phyloP scores from a whole-genome alignment of 2,113 vertebrate species.

The Falcunculus frontatus region DNA sequence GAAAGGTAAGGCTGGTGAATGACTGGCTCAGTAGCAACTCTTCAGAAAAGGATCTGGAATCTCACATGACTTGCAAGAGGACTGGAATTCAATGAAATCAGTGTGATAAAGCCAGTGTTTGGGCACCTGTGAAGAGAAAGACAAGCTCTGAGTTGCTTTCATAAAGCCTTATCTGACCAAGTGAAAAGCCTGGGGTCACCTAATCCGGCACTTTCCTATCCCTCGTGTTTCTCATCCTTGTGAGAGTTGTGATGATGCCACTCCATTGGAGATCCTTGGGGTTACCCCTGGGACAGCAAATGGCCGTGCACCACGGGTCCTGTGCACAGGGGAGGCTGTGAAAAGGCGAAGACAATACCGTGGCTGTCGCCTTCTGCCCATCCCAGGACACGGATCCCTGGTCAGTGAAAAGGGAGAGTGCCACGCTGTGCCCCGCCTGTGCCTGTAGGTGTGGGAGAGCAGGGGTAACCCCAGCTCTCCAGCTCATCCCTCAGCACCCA shows the following conservation, averaged over 20 bases:
- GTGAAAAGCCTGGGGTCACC: not conserved
- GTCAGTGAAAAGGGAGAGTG: not conserved
- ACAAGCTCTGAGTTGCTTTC: not conserved
- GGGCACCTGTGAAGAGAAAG: not conserved
- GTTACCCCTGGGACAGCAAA: too few relatives aligned
- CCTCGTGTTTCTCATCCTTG: not conserved
- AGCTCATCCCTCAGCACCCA: fast-evolving
- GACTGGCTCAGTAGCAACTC: not conserved
- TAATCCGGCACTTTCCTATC: fast-evolving
- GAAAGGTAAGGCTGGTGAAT: not conserved
- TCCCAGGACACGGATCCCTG: fast-evolving
- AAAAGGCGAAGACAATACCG: fast-evolving
- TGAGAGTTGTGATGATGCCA: fast-evolving
- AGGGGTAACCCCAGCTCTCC: not conserved
- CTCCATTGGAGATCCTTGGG: fast-evolving
- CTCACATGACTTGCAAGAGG: not conserved
- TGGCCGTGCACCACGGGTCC: fast-evolving
- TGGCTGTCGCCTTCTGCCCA: not conserved
- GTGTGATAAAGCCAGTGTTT: not conserved
- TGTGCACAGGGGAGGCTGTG: fast-evolving
- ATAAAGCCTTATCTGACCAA: too few relatives aligned
- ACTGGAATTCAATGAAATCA: not conserved
- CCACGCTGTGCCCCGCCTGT: fast-evolving
- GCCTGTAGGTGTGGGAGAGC: fast-evolving
- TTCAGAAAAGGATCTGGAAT: not conserved